phyloP scores from a whole-genome alignment of 2,113 vertebrate species.

The Prunella himalayana region DNA sequence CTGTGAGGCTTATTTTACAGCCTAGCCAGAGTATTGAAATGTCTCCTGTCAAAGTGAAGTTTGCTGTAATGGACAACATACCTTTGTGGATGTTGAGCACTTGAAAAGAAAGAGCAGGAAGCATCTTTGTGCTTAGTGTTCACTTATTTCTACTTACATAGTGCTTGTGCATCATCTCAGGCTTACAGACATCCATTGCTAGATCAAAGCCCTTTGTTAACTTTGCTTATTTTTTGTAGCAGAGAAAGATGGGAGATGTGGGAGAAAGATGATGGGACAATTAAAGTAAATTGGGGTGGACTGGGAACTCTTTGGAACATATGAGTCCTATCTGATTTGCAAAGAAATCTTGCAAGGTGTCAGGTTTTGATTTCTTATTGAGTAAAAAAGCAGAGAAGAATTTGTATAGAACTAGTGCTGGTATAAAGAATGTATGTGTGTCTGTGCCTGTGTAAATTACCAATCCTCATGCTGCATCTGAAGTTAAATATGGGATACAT shows the following conservation, averaged over 20 bases:
- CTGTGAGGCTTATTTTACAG: not conserved
- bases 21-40: not conserved
- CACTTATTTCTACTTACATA: not conserved
- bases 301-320: not conserved
- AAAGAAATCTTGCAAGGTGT: not conserved
- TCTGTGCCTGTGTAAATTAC: not conserved
- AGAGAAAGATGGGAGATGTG: not conserved
- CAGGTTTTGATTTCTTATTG: not conserved
- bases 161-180: not conserved
- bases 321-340: not conserved
- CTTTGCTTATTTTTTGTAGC: not conserved
- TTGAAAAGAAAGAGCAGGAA: not conserved
- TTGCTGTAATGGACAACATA: not conserved
- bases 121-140: not conserved
- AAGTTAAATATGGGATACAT: not conserved
- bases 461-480: not conserved
- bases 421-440: not conserved
- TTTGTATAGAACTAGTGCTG: not conserved
- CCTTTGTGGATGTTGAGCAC: not conserved
- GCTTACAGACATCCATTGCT: not conserved
- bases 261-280: not conserved
- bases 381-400: not conserved
- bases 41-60: not conserved
- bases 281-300: not conserved
- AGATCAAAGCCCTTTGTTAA: not conserved